A percentile compares a stretch with the other conserved stretches of the same genome.
phyloP scores from a whole-genome alignment of 2,797 vertebrate genomes.

The Micrastur ruficollis region DNA sequence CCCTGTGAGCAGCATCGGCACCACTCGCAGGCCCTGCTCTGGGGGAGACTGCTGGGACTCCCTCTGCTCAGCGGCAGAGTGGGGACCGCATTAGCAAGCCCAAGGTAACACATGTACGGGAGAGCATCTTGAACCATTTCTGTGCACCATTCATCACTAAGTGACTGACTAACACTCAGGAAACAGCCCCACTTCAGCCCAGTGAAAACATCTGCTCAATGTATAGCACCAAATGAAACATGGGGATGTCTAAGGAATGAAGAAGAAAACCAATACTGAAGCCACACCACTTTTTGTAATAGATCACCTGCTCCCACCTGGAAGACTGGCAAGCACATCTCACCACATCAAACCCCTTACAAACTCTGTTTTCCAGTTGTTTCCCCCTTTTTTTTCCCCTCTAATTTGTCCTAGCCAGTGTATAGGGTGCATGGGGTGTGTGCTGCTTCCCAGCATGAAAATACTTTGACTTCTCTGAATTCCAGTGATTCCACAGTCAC shows the following conservation, averaged over 20 bases:
- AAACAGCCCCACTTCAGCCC: neutral
- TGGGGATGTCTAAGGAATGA: neutral
- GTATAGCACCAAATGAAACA: neutral
- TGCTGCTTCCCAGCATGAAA: neutral
- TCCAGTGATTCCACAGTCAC: neutral
- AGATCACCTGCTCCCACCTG: neutral
- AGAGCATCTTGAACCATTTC: neutral
- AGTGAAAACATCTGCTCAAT: neutral
- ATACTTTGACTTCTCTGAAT: neutral
- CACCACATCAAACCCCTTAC: neutral
- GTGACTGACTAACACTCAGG: fast-evolving
- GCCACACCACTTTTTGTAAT: neutral
- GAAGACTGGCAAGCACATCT: neutral
- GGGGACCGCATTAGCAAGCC: neutral
- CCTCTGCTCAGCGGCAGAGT: neutral
- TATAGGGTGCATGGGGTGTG: fast-evolving
- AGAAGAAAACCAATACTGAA: neutral
- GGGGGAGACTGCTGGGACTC: neutral
- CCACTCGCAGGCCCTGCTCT: fast-evolving
- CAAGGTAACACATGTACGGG: neutral
- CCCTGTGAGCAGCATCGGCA: fast-evolving
- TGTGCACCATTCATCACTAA: fast-evolving
- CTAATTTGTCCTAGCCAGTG: neutral
- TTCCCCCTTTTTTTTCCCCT: neutral
- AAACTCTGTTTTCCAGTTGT: neutral